Evolutionary conservation across 2,113 vertebrate species (phyloP), one percentile per base, ranked within the genome.

Genomic region (Progne subis): DNA sequence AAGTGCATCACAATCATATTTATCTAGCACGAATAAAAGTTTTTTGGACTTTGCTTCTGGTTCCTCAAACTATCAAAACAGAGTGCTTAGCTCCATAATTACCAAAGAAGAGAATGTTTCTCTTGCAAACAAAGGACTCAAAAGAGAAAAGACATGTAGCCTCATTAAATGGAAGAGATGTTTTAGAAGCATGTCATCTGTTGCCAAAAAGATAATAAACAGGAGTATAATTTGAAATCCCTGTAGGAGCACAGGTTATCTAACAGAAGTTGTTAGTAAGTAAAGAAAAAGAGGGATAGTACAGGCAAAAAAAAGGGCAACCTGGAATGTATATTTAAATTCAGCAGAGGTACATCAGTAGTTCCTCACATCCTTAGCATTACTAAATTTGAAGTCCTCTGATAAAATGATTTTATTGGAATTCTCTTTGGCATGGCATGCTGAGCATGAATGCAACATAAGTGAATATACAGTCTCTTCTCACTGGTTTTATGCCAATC

Each of bases 351-450:
- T 82, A 78, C 69, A 80, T 72, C 92, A 95, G 75, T 64, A 71
- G 83, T 80, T 79, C 75, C 64, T 89, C 74, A 94, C 21, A 28
- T 72, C 93, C n/a, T 93, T 31, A 56, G 49, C 41, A 57, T 86
- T 80, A 87, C 86, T 94, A 86, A 95, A 93, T 93, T 82, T 90
- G 75, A 97, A 92, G 74, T 81, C 85, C 89, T 96, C 82, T 90
- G 77, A 96, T 75, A 92, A 96, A 96, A 96, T 72, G 13, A 93
- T 60, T 95, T 88, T 57, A 96, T 95, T 95, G 96, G 95, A 85
- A 96, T 83, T 96, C 95, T 92, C 92, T 93, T 87, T 61, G n/a
- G 80, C 70, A 92, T 18, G 34, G 76, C 86, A 97, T 72, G 94
- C 86, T 91, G 94, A 97, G 93, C 92, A 95, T 21, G 5, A 95